phyloP scores from a whole-genome alignment of 2,888 invertebrate genomes.

The Harpalus rufipes region DNA sequence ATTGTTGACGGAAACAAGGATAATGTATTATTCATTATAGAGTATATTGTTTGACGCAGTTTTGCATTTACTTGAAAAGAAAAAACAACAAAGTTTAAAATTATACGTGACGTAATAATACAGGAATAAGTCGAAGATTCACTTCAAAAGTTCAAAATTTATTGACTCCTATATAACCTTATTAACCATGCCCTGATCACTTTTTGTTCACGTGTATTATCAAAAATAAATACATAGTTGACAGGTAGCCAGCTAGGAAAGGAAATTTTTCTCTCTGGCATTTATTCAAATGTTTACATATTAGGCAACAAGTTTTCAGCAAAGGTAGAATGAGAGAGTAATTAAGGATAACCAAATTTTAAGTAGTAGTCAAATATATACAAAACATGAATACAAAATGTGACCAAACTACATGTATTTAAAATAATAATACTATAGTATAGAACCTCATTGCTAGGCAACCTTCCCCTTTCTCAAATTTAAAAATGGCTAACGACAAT shows the following conservation, averaged over 20 bases:
- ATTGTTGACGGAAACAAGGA: no score
- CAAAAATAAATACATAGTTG: constrained; percentile 52
- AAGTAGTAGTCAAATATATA: no score
- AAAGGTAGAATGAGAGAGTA: not conserved
- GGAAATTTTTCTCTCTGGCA: constrained; percentile 42
- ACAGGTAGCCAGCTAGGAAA: constrained; percentile 24
- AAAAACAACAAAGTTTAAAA: no score
- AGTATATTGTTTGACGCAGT: no score
- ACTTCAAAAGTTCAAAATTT: not conserved
- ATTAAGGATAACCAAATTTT: not conserved
- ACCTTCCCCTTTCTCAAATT: no score
- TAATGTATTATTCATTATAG: no score
- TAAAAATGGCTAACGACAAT: no score
- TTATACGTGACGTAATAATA: not conserved
- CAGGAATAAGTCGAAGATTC: not conserved
- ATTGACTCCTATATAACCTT: constrained; percentile 29
- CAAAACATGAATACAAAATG: not conserved
- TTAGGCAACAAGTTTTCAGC: not conserved
- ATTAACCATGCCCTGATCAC: constrained; percentile 40
- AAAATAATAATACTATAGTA: no score
- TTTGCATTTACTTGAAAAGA: no score
- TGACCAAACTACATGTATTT: no score
- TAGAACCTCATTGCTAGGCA: no score
- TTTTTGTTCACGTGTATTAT: constrained; percentile 51
- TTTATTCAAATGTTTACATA: constrained; percentile 13